These are phyloP conservation scores for Heliopora coerulea DNA, from an alignment of 92 coral and sea anemone genomes.

Conservation along the genomic window DNA sequence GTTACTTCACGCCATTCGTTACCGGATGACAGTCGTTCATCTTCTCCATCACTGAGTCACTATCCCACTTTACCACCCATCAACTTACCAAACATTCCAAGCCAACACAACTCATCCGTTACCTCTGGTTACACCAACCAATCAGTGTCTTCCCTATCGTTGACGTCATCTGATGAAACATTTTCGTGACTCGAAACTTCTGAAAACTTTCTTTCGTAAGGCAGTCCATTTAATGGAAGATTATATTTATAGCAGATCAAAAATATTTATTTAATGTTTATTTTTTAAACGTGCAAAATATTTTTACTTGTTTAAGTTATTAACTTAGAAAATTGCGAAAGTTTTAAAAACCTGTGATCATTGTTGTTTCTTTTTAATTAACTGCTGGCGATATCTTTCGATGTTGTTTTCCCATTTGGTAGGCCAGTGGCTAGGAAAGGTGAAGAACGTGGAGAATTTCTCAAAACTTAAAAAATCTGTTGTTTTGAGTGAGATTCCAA, in stretches of 20 bases:
- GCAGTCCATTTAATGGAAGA: no score
- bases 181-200: not conserved
- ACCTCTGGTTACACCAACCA: conserved; percentile 11
- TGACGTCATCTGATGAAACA: conserved; percentile 17
- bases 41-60: conserved; percentile 26
- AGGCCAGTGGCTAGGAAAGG: no score
- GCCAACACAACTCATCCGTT: conserved; percentile 4
- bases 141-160: conserved; percentile 19
- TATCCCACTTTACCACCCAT: conserved; percentile 39
- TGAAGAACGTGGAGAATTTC: no score
- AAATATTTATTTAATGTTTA: no score
- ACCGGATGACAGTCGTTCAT: not conserved
- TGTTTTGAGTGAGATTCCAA: no score
- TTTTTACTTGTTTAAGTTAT: no score
- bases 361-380: no score
- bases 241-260: not conserved
- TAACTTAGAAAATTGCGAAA: no score
- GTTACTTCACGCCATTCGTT: not conserved
- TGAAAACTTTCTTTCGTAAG: not conserved
- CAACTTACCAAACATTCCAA: not conserved
- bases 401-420: no score
- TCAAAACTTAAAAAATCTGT: no score
- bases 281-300: not conserved
- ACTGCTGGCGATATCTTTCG: no score
- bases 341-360: no score